Conservation (phyloP, 2,888 invertebrate genomes). For the Archips crataeganus region DNA sequence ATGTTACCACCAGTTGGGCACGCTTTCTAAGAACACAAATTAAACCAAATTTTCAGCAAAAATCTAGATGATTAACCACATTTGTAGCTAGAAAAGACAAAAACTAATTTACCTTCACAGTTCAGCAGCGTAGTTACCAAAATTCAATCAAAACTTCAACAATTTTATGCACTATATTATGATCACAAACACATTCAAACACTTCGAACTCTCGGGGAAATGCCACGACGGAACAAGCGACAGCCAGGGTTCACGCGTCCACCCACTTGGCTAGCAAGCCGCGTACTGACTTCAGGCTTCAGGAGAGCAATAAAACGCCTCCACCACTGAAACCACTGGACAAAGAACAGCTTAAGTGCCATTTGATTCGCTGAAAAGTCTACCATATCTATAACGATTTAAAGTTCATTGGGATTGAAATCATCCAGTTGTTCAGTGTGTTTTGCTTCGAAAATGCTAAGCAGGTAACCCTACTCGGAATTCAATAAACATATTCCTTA, state of each 20-base stretch:
- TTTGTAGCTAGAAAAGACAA: neutral
- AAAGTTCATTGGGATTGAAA: neutral
- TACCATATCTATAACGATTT: neutral
- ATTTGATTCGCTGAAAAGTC: neutral
- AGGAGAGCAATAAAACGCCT: slow-evolving; percentile 71
- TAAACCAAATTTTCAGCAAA: neutral
- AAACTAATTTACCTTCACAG: slow-evolving; percentile 18
- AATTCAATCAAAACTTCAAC: slow-evolving; percentile 7
- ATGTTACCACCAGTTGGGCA: too few relatives aligned
- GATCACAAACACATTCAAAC: slow-evolving; percentile 3
- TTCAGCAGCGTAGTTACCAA: neutral
- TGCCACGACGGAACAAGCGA: neutral
- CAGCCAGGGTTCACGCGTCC: slow-evolving; percentile 49
- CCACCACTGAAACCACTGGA: slow-evolving; percentile 51
- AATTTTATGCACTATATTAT: slow-evolving; percentile 1
- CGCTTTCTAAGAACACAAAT: neutral
- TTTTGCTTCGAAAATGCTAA: slow-evolving; percentile 5
- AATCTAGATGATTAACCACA: neutral
- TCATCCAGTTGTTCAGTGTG: neutral
- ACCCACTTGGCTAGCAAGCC: slow-evolving; percentile 48
- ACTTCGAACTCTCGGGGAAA: slow-evolving; percentile 1
- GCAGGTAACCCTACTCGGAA: slow-evolving; percentile 28
- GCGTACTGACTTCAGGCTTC: slow-evolving; percentile 61
- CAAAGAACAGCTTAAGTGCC: slow-evolving; percentile 57
- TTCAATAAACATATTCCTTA: slow-evolving; percentile 55